A percentile compares a stretch with the other conserved stretches of the same genome.
phyloP scores from a whole-genome alignment of 1,140 invertebrate genomes.

The Drosophila tsacasi region DNA sequence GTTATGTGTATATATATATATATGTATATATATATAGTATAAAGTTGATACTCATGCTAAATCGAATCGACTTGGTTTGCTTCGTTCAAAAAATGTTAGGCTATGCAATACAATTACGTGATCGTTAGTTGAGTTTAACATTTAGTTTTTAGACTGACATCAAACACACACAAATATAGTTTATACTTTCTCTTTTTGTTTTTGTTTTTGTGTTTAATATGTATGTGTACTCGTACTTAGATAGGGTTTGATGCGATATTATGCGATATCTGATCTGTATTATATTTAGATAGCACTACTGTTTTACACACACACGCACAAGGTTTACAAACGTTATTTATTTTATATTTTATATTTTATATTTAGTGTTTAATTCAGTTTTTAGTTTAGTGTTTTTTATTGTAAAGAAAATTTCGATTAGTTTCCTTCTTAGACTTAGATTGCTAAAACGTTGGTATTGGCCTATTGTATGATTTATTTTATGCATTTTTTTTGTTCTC shows the following conservation, averaged over 20 bases:
- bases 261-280: constrained; percentile 55
- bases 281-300: constrained; percentile 50
- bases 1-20: constrained; percentile 25
- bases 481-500: constrained; percentile 25
- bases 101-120: constrained; percentile 58
- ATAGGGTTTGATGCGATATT: constrained; percentile 57
- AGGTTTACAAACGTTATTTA: constrained; percentile 55
- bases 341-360: constrained; percentile 21
- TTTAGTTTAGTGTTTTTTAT: constrained; percentile 32
- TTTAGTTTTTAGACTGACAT: constrained; percentile 72
- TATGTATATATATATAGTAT: constrained; percentile 32
- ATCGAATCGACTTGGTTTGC: constrained; percentile 51
- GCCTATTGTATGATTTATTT: constrained; percentile 70
- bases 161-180: constrained; percentile 74
- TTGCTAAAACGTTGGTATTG: constrained; percentile 77
- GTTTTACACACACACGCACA: constrained; percentile 60
- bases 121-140: constrained; percentile 64
- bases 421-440: constrained; percentile 60
- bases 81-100: constrained; percentile 60
- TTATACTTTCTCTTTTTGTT: constrained; percentile 39
- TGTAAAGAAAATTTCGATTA: constrained; percentile 61
- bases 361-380: constrained; percentile 31
- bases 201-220: constrained; percentile 21
- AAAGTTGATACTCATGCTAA: constrained; percentile 62
- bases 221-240: constrained; percentile 57